Percentiles rank a stretch among this genome's conserved stretches.
Conservation (phyloP, 2,113 vertebrate species). For the Numida meleagris region DNA sequence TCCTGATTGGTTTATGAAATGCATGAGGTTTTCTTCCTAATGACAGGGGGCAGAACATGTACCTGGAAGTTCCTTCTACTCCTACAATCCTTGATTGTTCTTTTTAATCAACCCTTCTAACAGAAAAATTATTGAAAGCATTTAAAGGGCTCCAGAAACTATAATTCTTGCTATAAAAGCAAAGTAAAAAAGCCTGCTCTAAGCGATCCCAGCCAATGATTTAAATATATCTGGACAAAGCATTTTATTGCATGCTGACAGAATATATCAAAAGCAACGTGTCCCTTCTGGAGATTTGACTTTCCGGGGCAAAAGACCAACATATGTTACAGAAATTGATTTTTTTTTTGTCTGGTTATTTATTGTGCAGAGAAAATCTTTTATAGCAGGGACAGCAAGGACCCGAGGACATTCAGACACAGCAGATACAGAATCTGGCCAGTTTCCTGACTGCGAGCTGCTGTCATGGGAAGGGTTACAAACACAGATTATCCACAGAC, state of each 20-base stretch:
- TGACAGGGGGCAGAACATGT: neutral
- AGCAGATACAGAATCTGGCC: accelerated
- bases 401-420: neutral
- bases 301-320: neutral
- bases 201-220: neutral
- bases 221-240: neutral
- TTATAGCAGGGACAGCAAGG: neutral
- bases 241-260: neutral
- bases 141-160: neutral
- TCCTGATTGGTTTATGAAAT: neutral
- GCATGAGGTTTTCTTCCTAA: neutral
- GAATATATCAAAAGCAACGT: neutral
- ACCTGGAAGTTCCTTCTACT: neutral
- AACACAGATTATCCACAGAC: neutral
- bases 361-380: neutral
- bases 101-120: neutral
- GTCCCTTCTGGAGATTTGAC: neutral
- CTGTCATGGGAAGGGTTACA: neutral
- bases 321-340: neutral
- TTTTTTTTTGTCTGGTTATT: neutral
- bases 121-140: neutral
- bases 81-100: neutral
- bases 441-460: neutral
- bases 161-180: neutral
- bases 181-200: neutral